A percentile compares a stretch with the other conserved stretches of the same genome.
phyloP scores from a whole-genome alignment of 2,797 vertebrate species.

The Rhadinocentrus ornatus region DNA sequence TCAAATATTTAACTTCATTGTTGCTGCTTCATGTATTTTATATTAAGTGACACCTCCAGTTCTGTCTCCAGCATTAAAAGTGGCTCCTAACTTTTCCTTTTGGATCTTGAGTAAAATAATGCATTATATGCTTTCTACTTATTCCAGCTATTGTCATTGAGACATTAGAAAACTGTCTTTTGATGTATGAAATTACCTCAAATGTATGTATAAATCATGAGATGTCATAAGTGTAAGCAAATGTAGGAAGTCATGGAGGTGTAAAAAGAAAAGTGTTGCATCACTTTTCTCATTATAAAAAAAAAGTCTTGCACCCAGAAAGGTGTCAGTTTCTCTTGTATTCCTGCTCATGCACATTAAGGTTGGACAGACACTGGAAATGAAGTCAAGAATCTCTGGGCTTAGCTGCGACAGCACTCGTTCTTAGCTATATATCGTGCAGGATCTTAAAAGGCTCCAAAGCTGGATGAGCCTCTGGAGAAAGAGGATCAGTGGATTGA shows the following conservation, averaged over 20 bases:
- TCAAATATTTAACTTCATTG: background rate
- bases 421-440: conserved; percentile 73
- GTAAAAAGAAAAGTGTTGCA: conserved; percentile 7
- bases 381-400: conserved; percentile 51
- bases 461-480: conserved; percentile 81
- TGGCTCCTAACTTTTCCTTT: conserved; percentile 19
- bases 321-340: conserved; percentile 5
- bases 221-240: conserved; percentile 74
- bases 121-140: conserved; percentile 34
- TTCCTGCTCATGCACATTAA: conserved; percentile 18
- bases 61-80: conserved; percentile 27
- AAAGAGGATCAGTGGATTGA: conserved; percentile 84
- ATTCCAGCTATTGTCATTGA: conserved; percentile 48
- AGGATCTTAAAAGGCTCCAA: conserved; percentile 79
- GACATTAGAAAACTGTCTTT: conserved; percentile 57
- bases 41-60: conserved; percentile 10
- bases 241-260: conserved; percentile 77
- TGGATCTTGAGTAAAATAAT: conserved; percentile 28
- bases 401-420: conserved; percentile 46
- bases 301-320: background rate
- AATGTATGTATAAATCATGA: conserved; percentile 69
- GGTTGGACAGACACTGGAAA: conserved; percentile 43
- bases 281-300: conserved; percentile 12
- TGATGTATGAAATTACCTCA: conserved; percentile 63
- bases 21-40: conserved; percentile 11